A percentile compares a stretch with the other conserved stretches of the same genome.
These are phyloP conservation scores for Eremophila alpestris DNA, from an alignment of 2,797 vertebrate genomes.

Conservation along the genomic window DNA sequence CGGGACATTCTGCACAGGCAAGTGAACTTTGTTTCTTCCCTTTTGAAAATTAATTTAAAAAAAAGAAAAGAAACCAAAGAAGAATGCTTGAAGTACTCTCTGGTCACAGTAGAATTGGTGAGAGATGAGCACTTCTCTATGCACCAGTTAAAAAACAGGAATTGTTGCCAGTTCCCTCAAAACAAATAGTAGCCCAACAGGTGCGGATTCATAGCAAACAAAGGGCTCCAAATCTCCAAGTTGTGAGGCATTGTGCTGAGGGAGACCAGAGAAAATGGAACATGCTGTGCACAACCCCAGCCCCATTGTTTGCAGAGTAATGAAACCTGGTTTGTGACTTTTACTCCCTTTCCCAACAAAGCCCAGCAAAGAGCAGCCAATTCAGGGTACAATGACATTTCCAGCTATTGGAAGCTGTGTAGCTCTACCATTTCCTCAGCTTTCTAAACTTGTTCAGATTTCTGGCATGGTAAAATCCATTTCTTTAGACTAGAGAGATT, in stretches of 20 bases:
- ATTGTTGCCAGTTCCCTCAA: neutral
- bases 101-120: neutral
- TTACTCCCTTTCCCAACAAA: conserved; percentile 37
- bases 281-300: neutral
- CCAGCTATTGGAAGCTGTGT: neutral
- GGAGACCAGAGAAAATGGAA: conserved; percentile 2
- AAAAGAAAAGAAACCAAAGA: neutral
- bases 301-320: neutral
- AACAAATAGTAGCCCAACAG: neutral
- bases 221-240: neutral
- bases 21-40: conserved; percentile 18
- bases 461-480: neutral
- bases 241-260: neutral
- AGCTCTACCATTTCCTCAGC: neutral
- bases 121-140: neutral
- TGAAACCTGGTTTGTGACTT: neutral
- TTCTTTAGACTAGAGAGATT: neutral
- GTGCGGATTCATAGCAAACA: neutral
- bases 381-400: neutral
- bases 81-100: neutral
- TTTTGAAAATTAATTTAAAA: neutral
- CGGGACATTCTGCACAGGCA: conserved; percentile 88
- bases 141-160: neutral
- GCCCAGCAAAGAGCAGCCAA: neutral
- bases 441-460: neutral